phyloP scores from a whole-genome alignment of 2,888 invertebrate genomes.

The Allolobophora icterica region DNA sequence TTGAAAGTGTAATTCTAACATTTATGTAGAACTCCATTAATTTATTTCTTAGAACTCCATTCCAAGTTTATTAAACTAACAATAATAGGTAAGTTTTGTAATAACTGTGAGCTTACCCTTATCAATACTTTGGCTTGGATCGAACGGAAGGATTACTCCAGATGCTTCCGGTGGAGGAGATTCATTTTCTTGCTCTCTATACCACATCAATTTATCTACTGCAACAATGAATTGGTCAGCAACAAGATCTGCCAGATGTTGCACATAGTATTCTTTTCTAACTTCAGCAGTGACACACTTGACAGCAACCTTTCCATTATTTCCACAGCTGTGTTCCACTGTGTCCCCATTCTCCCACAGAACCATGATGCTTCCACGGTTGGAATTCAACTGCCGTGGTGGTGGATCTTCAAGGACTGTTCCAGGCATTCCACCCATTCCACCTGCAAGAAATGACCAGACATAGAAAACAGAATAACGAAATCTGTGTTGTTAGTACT shows the following conservation, averaged over 20 bases:
- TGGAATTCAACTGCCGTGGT: not conserved
- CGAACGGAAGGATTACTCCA: not conserved
- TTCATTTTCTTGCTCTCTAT: not conserved
- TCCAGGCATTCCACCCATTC: conserved; percentile 15
- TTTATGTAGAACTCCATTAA: not conserved
- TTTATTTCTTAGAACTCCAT: not conserved
- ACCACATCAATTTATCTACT: not conserved
- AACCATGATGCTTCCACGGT: not conserved
- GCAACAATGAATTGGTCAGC: not conserved
- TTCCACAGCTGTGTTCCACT: conserved; percentile 26
- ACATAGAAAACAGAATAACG: not conserved
- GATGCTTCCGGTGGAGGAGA: not conserved
- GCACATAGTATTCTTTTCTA: not conserved
- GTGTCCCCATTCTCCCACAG: conserved; percentile 21
- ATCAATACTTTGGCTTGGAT: not conserved
- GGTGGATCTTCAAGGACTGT: conserved; percentile 18
- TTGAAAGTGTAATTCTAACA: too few species aligned
- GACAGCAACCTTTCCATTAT: not conserved
- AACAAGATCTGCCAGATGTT: not conserved
- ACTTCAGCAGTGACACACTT: not conserved
- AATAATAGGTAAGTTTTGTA: not conserved
- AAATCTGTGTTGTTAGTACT: too few species aligned
- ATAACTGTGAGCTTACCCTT: not conserved
- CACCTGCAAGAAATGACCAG: conserved; percentile 8
- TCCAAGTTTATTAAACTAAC: not conserved